phyloP scores from a whole-genome alignment of 2,888 invertebrate genomes.

The Macrosiphum euphorbiae region DNA sequence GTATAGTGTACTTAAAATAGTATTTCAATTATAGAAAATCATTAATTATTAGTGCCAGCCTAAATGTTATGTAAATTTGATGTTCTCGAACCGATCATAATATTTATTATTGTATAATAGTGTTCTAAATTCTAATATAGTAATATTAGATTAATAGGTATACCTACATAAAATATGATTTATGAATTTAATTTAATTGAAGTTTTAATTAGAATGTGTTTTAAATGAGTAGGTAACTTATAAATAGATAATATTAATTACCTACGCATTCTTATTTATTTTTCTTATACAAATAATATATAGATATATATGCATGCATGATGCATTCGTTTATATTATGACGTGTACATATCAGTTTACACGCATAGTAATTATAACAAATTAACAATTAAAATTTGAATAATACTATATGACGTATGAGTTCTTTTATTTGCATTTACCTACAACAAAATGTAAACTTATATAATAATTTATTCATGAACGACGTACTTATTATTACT shows the following conservation, averaged over 20 bases:
- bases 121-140: not conserved
- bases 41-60: not conserved
- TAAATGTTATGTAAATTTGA: not conserved
- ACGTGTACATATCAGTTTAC: not conserved
- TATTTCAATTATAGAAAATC: not conserved
- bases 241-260: not conserved
- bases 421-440: not conserved
- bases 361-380: conserved; percentile 17
- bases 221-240: not conserved
- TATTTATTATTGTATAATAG: not conserved
- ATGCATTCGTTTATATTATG: not conserved
- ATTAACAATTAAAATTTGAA: not conserved
- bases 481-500: not conserved
- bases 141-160: not conserved
- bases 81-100: not conserved
- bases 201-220: not conserved
- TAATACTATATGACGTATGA: conserved; percentile 25
- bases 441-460: not conserved
- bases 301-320: not conserved
- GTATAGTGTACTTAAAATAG: not conserved
- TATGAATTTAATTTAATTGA: not conserved
- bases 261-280: not conserved
- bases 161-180: not conserved
- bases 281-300: not conserved
- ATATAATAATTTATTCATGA: not conserved